These are phyloP conservation scores for Ciona savignyi DNA, from an alignment of 23 tunicate species.

Conservation along the genomic window DNA sequence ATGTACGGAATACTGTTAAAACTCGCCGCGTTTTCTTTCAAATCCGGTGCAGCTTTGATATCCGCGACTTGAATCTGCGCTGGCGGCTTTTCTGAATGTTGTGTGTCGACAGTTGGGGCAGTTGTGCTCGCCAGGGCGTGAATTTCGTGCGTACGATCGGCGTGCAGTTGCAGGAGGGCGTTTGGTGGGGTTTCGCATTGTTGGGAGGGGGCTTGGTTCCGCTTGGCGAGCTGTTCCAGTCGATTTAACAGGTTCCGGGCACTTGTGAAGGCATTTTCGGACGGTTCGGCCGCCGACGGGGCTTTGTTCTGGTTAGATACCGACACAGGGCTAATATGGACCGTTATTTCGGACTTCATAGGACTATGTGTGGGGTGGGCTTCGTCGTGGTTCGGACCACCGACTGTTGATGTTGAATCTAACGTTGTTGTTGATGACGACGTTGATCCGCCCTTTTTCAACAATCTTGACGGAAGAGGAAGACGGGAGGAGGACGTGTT, in stretches of 20 bases:
- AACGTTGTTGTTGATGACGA: constrained; percentile 1
- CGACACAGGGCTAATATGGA: no score
- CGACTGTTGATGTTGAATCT: not conserved
- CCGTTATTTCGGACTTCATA: not conserved
- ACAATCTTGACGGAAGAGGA: not conserved
- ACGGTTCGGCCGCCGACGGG: not conserved
- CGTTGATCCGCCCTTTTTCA: constrained; percentile 4
- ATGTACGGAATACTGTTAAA: constrained; percentile 28
- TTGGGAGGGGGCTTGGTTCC: not conserved
- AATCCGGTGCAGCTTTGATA: not conserved
- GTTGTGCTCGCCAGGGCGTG: constrained; percentile 8
- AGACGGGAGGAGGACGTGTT: constrained; percentile 3
- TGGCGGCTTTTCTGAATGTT: not conserved
- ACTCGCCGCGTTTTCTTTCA: not conserved
- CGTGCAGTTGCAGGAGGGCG: not conserved
- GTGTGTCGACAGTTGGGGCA: not conserved
- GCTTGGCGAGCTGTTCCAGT: constrained; percentile 29
- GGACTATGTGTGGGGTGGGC: not conserved
- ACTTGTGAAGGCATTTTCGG: constrained; percentile 7
- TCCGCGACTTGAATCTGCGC: not conserved
- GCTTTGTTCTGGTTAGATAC: no score
- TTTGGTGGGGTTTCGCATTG: not conserved
- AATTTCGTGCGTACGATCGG: constrained; percentile 5
- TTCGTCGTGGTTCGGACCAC: not conserved
- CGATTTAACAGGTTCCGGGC: constrained; percentile 19